Evolutionary conservation across 2,797 vertebrate species (phyloP).

Genomic region (Crenuchus spilurus): DNA sequence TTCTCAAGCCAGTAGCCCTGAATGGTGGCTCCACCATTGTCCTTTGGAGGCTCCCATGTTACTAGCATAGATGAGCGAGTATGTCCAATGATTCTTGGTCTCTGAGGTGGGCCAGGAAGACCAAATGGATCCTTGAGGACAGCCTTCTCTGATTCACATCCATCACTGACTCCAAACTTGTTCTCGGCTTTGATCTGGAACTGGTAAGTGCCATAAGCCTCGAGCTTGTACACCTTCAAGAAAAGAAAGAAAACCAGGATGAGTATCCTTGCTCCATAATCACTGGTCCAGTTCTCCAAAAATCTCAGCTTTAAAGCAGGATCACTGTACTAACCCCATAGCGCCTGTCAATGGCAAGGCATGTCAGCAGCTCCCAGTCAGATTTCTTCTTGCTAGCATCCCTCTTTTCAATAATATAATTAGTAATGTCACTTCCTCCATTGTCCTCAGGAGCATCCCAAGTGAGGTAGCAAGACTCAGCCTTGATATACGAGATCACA

Average conservation of each 20-base stretch:
- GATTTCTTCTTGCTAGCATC: slow-evolving; percentile 96
- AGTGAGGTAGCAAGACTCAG: slow-evolving; percentile 91
- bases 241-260: slow-evolving; percentile 8
- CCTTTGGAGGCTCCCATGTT: slow-evolving; percentile 91
- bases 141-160: slow-evolving; percentile 95
- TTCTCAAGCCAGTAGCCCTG: slow-evolving; percentile 98
- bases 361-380: slow-evolving; percentile 91
- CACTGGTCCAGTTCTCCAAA: background rate
- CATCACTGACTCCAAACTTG: slow-evolving; percentile 94
- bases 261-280: background rate
- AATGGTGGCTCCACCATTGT: slow-evolving; percentile 92
- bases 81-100: slow-evolving; percentile 85
- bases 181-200: slow-evolving; percentile 95
- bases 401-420: slow-evolving; percentile 91
- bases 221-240: slow-evolving; percentile 90
- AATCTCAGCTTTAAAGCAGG: background rate
- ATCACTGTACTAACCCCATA: slow-evolving; percentile 78
- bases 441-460: slow-evolving; percentile 96
- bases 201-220: slow-evolving; percentile 87
- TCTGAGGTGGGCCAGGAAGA: slow-evolving; percentile 92
- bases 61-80: slow-evolving; percentile 91
- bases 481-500: slow-evolving; percentile 90
- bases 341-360: slow-evolving; percentile 86
- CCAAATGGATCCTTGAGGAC: slow-evolving; percentile 92
- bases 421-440: slow-evolving; percentile 94